Base-by-base conservation (phyloP, 2,797 vertebrate genomes). In the Enteromius paludinosus region DNA sequence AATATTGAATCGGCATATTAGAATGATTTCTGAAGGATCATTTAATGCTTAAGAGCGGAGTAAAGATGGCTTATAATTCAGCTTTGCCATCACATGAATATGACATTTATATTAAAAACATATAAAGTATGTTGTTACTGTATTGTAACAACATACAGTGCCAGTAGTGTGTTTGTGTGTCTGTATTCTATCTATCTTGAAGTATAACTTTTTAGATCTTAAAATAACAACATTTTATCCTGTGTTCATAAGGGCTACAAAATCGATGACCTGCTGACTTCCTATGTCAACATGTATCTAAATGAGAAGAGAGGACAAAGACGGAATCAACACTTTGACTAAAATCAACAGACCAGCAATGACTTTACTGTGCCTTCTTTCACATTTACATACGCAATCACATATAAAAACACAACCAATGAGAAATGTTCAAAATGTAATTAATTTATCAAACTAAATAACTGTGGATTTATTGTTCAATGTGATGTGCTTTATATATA, bases 181-280 rank as follows among this genome's bases (percentile, higher is more conserved):
- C 18, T 52, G 18, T 20, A 8, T 52, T 49, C 17, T 49, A 18
- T 49, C 17, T 18, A 7, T 52, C 7, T 54, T 35, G 20, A 65
- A 41, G 2, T 10, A 49, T 3, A 10, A 1, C 35, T 49, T 38
- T 79, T 69, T 8, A 35, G 45, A 79, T 52, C 33, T 61, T 12
- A 23, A 77, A 68, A 41, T 62, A 75, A 77, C 14, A 5, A 4
- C 9, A n/a, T 62, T 78, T 49, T 49, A 49, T 52, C 10, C 38
- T 74, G 30, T 54, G 5, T 83, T 56, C 78, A 5, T 41, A 89
- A 99, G 98, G 97, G 98, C 81, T 99, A 99, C 94, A 99, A 99
- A 94, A 99, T 99, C 95, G 98, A 99, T 0, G 98, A 99, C 88
- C 94, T 99, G 56, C 87, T 99, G 90, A 97, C 97, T 18, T 99